These are phyloP conservation scores for Spodoptera picta DNA, from an alignment of 2,888 invertebrate species.

Conservation along the genomic window DNA sequence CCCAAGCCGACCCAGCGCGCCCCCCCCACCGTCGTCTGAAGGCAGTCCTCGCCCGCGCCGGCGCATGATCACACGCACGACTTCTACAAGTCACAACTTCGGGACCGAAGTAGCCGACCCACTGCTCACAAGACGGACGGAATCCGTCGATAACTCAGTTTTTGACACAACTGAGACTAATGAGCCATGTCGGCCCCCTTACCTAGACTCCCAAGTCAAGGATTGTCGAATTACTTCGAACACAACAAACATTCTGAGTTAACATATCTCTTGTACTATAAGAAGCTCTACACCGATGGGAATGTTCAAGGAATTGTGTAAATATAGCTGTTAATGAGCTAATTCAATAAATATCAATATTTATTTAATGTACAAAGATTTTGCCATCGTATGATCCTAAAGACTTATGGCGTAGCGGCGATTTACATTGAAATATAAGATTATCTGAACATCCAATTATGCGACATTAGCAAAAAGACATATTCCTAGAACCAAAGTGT, in stretches of 20 bases:
- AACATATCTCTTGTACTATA: slow-evolving; percentile 6
- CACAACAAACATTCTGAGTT: slow-evolving; percentile 5
- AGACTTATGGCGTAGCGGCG: slow-evolving; percentile 1
- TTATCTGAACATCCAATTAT: too few relatives aligned
- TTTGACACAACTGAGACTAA: not conserved
- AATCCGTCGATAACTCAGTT: slow-evolving; percentile 1
- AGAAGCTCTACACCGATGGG: slow-evolving; percentile 15
- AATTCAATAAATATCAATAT: slow-evolving; percentile 52
- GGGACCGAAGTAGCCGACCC: slow-evolving; percentile 12
- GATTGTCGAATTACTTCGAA: not conserved
- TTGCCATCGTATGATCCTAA: slow-evolving; percentile 52
- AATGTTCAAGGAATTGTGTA: slow-evolving; percentile 21
- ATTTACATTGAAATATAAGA: slow-evolving; percentile 24
- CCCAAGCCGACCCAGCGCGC: not conserved
- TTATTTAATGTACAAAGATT: slow-evolving; percentile 56
- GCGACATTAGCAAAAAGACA: too few relatives aligned
- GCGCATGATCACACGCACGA: slow-evolving; percentile 71
- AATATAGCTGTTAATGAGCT: slow-evolving; percentile 31
- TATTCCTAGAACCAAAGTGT: not conserved
- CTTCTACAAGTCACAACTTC: slow-evolving; percentile 1
- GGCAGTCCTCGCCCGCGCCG: slow-evolving; percentile 78
- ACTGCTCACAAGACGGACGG: slow-evolving; percentile 12
- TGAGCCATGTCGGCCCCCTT: not conserved
- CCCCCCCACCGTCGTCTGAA: slow-evolving; percentile 45
- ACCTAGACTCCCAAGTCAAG: not conserved